phyloP scores from a whole-genome alignment of 37 sponge, comb jelly and placozoan species.

The Eunapius fragilis region DNA sequence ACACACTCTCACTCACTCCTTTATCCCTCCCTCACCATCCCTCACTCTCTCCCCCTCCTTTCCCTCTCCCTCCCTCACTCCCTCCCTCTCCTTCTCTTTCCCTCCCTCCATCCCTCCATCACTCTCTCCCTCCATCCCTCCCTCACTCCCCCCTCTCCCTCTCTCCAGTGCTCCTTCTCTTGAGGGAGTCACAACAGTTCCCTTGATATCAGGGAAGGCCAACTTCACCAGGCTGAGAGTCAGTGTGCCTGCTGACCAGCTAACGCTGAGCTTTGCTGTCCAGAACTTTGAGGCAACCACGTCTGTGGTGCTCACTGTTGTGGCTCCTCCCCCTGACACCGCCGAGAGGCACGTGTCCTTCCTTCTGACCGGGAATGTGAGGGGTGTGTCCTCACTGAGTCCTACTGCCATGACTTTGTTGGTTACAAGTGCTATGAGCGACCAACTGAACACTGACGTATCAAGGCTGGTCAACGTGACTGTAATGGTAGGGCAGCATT shows the following conservation, averaged over 20 bases:
- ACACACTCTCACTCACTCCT: too few species aligned
- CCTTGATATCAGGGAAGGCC: slow-evolving; percentile 73
- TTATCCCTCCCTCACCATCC: too few species aligned
- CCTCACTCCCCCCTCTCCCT: too few species aligned
- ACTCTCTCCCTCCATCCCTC: too few species aligned
- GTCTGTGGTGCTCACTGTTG: slow-evolving; percentile 44
- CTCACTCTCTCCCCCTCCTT: too few species aligned
- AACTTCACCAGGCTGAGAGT: slow-evolving; percentile 79
- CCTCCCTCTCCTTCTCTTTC: too few species aligned
- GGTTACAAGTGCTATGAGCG: slow-evolving; percentile 12
- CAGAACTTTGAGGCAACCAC: slow-evolving; percentile 18
- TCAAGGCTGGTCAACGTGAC: slow-evolving; percentile 49
- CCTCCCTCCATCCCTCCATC: too few species aligned
- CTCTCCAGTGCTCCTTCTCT: not conserved
- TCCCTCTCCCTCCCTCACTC: too few species aligned
- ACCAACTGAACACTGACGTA: slow-evolving; percentile 43
- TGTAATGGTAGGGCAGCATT: slow-evolving; percentile 9
- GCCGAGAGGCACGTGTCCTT: slow-evolving; percentile 43
- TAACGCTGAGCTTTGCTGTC: slow-evolving; percentile 55
- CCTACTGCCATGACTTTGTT: not conserved
- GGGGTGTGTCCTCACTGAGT: slow-evolving; percentile 1
- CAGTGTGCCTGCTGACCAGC: slow-evolving; percentile 29
- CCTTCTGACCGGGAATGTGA: slow-evolving; percentile 13
- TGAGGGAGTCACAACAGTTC: slow-evolving; percentile 49
- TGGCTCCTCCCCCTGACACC: slow-evolving; percentile 40